phyloP scores from a whole-genome alignment of 2,888 invertebrate genomes.

The Drosophila leonis region DNA sequence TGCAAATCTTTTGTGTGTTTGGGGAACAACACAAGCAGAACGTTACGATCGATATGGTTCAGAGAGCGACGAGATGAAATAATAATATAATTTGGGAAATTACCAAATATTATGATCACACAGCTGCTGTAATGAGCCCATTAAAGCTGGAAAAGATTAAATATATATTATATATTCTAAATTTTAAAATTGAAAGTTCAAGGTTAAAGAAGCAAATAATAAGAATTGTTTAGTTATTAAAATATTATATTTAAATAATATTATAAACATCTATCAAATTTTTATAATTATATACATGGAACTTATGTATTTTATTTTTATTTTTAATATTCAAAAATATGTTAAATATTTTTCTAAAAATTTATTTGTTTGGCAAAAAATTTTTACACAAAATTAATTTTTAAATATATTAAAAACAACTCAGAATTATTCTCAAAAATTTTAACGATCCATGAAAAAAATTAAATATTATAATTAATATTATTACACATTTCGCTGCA shows the following conservation, averaged over 20 bases:
- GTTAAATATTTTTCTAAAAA: neutral
- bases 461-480: neutral
- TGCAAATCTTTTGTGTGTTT: constrained; percentile 40
- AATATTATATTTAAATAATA: neutral
- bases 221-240: neutral
- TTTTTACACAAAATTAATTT: neutral
- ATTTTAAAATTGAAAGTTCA: neutral
- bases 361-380: neutral
- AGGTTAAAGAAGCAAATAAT: neutral
- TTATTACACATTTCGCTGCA: neutral
- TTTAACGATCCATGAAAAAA: neutral
- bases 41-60: constrained; percentile 4
- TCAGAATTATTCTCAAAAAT: neutral
- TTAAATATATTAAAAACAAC: neutral
- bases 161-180: neutral
- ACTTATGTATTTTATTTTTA: neutral
- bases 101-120: neutral
- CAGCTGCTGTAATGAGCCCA: neutral
- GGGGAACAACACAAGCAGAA: constrained; percentile 13
- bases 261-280: neutral
- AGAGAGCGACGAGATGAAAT: constrained; percentile 8
- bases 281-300: neutral
- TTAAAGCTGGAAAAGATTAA: neutral
- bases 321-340: neutral
- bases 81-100: neutral